phyloP scores from a whole-genome alignment of 2,888 invertebrate genomes.

The Leucophenga montana region DNA sequence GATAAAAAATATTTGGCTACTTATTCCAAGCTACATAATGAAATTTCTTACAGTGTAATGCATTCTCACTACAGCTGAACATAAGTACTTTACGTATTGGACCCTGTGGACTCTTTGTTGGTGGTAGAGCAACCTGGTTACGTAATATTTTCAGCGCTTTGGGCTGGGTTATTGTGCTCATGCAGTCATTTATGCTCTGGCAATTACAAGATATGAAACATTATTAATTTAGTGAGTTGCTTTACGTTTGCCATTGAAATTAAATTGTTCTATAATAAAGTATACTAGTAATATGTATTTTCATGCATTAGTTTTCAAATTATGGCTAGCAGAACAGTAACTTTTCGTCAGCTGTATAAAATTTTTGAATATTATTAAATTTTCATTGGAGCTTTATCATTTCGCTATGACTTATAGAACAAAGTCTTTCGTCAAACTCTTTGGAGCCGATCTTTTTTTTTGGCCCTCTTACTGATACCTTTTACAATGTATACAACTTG shows the following conservation, averaged over 20 bases:
- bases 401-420: too few species aligned
- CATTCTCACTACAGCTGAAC: neutral
- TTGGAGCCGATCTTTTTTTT: too few species aligned
- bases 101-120: slow-evolving; percentile 1
- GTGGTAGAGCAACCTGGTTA: neutral
- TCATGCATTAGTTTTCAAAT: too few species aligned
- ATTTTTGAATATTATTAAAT: too few species aligned
- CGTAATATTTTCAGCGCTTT: neutral
- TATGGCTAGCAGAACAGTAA: too few species aligned
- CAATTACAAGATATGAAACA: neutral
- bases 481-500: too few species aligned
- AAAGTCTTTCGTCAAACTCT: too few species aligned
- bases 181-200: neutral
- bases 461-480: too few species aligned
- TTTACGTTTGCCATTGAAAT: neutral
- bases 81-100: neutral
- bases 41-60: slow-evolving; percentile 9
- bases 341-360: too few species aligned
- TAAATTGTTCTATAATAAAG: too few species aligned
- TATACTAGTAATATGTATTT: too few species aligned
- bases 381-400: too few species aligned
- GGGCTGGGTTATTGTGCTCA: neutral
- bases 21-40: neutral
- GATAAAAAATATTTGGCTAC: neutral
- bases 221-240: neutral